Evolutionary conservation across 53 echinoderm and acorn worm species (phyloP), one percentile per base, ranked within the genome.

Genomic region (Arbacia lixula): DNA sequence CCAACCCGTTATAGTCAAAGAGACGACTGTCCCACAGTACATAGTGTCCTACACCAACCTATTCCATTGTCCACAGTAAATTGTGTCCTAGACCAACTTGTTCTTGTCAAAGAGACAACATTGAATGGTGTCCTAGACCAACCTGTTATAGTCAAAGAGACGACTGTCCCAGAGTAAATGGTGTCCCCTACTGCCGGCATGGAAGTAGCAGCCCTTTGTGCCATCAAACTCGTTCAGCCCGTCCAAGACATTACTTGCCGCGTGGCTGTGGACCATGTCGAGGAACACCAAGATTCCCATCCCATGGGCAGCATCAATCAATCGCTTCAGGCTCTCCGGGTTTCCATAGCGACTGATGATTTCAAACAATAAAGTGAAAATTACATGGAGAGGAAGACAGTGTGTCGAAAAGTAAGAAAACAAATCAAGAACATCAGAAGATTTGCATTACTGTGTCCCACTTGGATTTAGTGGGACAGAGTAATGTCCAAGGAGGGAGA

Each of bases 181-280:
- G 19, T 72, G 65, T 11, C 98, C 98, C 36, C 98, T 87, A 20
- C 69, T 69, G 1, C 98, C 98, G 6, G 84, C 86, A 86, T 98
- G 98, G 64, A 98, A 98, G 92, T 90, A 98, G 76, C 91, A 91
- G 17, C 92, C 76, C 29, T 91, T 84, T 0, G 88, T 83, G 4
- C 98, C 98, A 74, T 98, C 94, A 85, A 94, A 98, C 51, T 94
- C 84, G 53, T 98, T 98, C 37, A 98, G 74, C 2, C 98, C 98
- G 71, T 98, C 98, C 16, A 98, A 64, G 1, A 90, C 90, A 64
- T 97, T 97, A 60, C 94, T 97, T 11, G 93, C 93, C 11, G 98
- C 91, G 41, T 98, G 98, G 56, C 98, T 98, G 65, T 98, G 98
- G 22, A 98, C 98, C 6, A 98, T 88, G 60, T 98, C 98, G 28